These are phyloP conservation scores for Portunus trituberculatus DNA, from an alignment of 1,140 invertebrate species.

Conservation along the genomic window DNA sequence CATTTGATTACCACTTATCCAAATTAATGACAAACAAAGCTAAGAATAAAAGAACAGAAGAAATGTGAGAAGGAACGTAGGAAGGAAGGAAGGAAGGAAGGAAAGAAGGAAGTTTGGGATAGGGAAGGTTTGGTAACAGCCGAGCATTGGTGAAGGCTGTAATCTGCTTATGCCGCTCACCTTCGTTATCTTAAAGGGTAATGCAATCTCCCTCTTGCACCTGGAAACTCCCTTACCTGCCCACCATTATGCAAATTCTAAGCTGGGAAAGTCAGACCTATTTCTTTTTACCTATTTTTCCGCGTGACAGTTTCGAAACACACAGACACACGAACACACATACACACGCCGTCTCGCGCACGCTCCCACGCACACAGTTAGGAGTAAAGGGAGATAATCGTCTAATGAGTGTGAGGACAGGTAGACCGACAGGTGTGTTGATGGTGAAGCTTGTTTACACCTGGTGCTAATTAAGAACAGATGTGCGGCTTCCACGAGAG, in stretches of 20 bases:
- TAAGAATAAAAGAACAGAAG: not conserved
- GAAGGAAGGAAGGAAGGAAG: not conserved
- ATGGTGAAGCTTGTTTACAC: not conserved
- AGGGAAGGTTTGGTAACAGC: not conserved
- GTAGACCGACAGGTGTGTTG: not conserved
- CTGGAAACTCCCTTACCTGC: not conserved
- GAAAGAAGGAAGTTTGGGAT: not conserved
- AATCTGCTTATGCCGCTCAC: not conserved
- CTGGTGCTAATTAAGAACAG: not conserved
- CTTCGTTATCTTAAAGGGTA: constrained; percentile 11
- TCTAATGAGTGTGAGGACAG: not conserved
- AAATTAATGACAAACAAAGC: too few relatives aligned
- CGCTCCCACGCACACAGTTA: not conserved
- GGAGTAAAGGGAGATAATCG: not conserved
- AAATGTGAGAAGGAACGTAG: not conserved
- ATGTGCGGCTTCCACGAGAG: not conserved
- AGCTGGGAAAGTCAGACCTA: not conserved
- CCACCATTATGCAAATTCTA: not conserved
- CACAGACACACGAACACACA: not conserved
- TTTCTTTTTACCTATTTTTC: not conserved
- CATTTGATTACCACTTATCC: too few relatives aligned
- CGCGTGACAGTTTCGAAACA: not conserved
- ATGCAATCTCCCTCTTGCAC: not conserved
- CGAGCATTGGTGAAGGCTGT: not conserved
- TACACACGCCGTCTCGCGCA: not conserved